phyloP scores from a whole-genome alignment of 2,797 vertebrate genomes.

The Poeciliopsis presidionis region DNA sequence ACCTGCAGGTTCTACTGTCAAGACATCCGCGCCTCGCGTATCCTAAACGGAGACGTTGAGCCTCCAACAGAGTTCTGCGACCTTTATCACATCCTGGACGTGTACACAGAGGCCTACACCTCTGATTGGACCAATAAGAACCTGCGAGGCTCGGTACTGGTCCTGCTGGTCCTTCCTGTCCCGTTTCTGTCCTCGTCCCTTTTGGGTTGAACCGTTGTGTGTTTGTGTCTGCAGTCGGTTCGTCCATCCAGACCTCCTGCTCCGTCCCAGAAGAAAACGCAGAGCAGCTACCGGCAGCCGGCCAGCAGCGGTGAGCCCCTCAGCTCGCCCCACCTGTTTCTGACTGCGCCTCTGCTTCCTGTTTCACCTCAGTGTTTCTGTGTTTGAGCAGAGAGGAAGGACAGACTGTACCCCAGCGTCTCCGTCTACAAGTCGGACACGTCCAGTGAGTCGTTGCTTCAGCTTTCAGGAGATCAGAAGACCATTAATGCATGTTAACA shows the following conservation, averaged over 20 bases:
- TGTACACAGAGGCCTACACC: slow-evolving; percentile 88
- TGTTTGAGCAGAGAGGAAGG: slow-evolving; percentile 47
- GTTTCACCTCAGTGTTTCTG: slow-evolving; percentile 25
- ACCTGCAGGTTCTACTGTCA: slow-evolving; percentile 88
- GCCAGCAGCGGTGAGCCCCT: neutral
- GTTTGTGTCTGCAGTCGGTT: slow-evolving; percentile 32
- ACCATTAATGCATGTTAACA: neutral
- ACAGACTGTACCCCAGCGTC: slow-evolving; percentile 71
- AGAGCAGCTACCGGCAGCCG: neutral
- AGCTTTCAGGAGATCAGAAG: neutral
- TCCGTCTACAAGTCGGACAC: slow-evolving; percentile 61
- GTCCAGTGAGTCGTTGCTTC: slow-evolving; percentile 63
- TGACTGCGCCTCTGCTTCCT: neutral
- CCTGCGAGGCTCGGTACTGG: slow-evolving; percentile 63
- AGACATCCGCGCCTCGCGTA: slow-evolving; percentile 90
- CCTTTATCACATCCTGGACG: slow-evolving; percentile 87
- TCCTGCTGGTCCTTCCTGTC: neutral
- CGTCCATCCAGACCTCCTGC: slow-evolving; percentile 58
- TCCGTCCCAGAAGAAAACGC: neutral
- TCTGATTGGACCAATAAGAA: slow-evolving; percentile 80
- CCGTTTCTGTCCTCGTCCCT: neutral
- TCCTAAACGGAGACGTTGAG: slow-evolving; percentile 90
- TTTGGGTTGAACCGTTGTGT: neutral
- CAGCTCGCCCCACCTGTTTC: neutral
- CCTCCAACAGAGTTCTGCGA: slow-evolving; percentile 85